Percentiles rank a stretch among this genome's conserved stretches.
Evolutionary conservation across 2,888 invertebrate species (phyloP).

Genomic region (Hipparchia sbordonii): DNA sequence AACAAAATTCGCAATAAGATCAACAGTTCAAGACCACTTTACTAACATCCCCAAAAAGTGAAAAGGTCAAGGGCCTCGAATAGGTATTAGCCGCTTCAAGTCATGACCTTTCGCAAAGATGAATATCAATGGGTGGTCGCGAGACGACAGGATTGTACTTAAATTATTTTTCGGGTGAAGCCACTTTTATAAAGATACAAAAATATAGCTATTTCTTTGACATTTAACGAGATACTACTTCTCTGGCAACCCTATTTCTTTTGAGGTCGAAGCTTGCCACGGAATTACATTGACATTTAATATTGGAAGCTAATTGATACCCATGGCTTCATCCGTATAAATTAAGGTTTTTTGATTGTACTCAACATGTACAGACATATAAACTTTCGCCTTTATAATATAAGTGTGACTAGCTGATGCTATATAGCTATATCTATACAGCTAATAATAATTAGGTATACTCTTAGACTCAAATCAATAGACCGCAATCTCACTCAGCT

Average conservation of each 20-base stretch:
- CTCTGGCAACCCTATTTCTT: neutral
- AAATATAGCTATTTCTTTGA: neutral
- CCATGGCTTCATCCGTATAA: too few relatives aligned
- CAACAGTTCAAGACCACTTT: constrained; percentile 29
- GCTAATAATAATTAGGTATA: too few relatives aligned
- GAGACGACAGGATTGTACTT: constrained; percentile 15
- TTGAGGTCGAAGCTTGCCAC: neutral
- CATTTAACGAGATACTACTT: neutral
- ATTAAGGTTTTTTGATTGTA: too few relatives aligned
- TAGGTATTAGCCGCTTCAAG: constrained; percentile 32
- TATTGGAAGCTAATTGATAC: neutral
- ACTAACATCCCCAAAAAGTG: constrained; percentile 29
- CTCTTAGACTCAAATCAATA: too few relatives aligned
- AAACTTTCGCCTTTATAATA: too few relatives aligned
- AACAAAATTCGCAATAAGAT: constrained; percentile 32
- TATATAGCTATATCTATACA: too few relatives aligned
- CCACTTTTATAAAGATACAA: neutral
- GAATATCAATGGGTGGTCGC: constrained; percentile 36
- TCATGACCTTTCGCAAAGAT: constrained; percentile 34
- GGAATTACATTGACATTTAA: constrained; percentile 1
- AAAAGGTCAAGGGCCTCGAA: constrained; percentile 36
- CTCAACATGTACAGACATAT: too few relatives aligned
- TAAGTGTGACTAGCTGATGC: too few relatives aligned
- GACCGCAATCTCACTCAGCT: too few relatives aligned
- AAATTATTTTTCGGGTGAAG: constrained; percentile 13